Evolutionary conservation across 2,113 vertebrate species (phyloP).

Genomic region (Burhinus bistriatus): DNA sequence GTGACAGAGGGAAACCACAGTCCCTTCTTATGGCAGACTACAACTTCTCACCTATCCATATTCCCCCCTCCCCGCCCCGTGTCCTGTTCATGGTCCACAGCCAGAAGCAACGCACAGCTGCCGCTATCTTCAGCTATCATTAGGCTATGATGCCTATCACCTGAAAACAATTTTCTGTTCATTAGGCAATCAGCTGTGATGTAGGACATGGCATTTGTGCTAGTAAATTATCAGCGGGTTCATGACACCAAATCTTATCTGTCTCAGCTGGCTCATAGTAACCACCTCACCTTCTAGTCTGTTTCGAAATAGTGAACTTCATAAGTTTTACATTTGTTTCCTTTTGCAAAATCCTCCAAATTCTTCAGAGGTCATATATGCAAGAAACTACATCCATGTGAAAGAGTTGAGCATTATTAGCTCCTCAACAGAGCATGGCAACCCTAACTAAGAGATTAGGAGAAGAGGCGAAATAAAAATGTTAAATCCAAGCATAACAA

Average conservation of each 20-base stretch:
- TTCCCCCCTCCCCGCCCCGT: too few relatives aligned
- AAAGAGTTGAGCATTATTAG: background rate
- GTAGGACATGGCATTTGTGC: background rate
- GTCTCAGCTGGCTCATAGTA: background rate
- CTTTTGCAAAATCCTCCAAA: background rate
- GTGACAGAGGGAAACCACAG: fast-evolving
- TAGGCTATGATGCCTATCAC: background rate
- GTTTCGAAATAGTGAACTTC: background rate
- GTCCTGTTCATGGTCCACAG: background rate
- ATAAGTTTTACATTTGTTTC: background rate
- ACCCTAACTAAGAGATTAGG: background rate
- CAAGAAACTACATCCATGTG: background rate
- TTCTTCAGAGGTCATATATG: background rate
- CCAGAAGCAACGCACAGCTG: fast-evolving
- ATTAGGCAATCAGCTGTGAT: slow-evolving; percentile 14
- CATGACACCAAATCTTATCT: background rate
- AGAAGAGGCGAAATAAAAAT: background rate
- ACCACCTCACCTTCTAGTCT: background rate
- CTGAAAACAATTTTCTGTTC: slow-evolving; percentile 30
- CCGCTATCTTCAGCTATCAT: background rate
- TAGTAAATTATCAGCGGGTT: background rate
- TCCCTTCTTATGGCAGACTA: fast-evolving
- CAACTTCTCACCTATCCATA: background rate
- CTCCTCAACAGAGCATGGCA: background rate
- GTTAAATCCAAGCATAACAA: background rate